Evolutionary conservation across 2,797 vertebrate species (phyloP), one percentile per base, ranked within the genome.

Genomic region (Sebastes variabilis): DNA sequence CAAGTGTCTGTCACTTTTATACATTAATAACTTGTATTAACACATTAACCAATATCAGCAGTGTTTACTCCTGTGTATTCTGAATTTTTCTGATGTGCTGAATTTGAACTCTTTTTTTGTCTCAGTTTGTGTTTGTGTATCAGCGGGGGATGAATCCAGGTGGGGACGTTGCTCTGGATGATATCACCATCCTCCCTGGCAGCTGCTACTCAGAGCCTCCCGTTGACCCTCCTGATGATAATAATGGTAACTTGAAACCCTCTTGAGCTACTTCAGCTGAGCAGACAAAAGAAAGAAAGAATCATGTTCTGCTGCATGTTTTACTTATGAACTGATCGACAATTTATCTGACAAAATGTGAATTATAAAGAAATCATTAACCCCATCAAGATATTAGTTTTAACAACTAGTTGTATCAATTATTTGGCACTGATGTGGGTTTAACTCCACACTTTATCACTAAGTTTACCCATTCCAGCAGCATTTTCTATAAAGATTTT

Each of bases 121-220:
- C 58, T 13, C 86, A 96, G 95, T 94, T 96, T 72, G 88, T 95
- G 75, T 96, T 96, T 89, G 88, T 86, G 27, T 94, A 95, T 89
- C 83, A 91, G 85, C 93, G 87, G 25, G 94, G 95, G 24, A 72
- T 59, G 73, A 82, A 4, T 3, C 8, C 77, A 16, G 80, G 56
- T 6, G 94, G 95, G 65, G 86, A 93, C 12, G 77, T 95, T 75
- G 95, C 95, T 66, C 90, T 96, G 12, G 95, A 96, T 88, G 96
- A 96, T 59, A 71, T 94, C 73, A 59, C 61, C n/a, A 67, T 96
- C 55, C 1, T 65, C 5, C 82, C 79, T 2, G 88, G 86, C 0
- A 12, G 74, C 59, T 96, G 95, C 87, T 67, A 80, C 81, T 46
- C 83, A 38, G 86, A 88, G 16, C 84, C 87, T 12, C 22, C 81